phyloP scores from a whole-genome alignment of 2,113 vertebrate species.

The Ageneiosus marmoratus region DNA sequence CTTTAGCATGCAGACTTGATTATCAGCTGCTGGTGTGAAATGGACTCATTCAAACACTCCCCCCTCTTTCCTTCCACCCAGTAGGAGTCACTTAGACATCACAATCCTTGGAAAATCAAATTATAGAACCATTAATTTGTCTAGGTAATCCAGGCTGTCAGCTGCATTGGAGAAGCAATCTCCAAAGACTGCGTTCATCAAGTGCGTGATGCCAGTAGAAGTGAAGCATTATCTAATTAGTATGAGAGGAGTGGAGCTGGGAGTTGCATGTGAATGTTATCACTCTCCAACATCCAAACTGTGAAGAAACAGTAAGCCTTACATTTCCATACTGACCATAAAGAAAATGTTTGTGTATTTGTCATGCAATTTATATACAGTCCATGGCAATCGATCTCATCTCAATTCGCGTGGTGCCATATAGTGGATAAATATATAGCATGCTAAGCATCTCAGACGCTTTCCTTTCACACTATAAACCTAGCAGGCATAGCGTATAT shows the following conservation, averaged over 20 bases:
- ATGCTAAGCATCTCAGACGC: not conserved
- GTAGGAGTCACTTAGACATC: slow-evolving; percentile 70
- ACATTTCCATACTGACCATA: slow-evolving; percentile 6
- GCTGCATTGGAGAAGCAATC: slow-evolving; percentile 71
- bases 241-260: slow-evolving; percentile 26
- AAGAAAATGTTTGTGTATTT: slow-evolving; percentile 14
- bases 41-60: slow-evolving; percentile 64
- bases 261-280: slow-evolving; percentile 46
- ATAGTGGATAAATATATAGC: slow-evolving; percentile 3
- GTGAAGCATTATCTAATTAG: slow-evolving; percentile 73
- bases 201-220: slow-evolving; percentile 69
- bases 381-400: slow-evolving; percentile 1
- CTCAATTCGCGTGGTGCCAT: not conserved
- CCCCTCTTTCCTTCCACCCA: slow-evolving; percentile 53
- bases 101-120: slow-evolving; percentile 77
- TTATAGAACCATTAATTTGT: slow-evolving; percentile 82
- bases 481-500: too few relatives aligned
- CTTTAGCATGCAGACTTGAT: slow-evolving; percentile 73
- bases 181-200: slow-evolving; percentile 74
- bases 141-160: slow-evolving; percentile 78
- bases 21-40: slow-evolving; percentile 64
- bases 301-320: slow-evolving; percentile 26
- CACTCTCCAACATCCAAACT: slow-evolving; percentile 22
- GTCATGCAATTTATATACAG: not conserved
- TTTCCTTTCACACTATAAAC: not conserved